These are phyloP conservation scores for Ancistrus triradiatus DNA, from an alignment of 2,113 vertebrate species.

Conservation along the genomic window DNA sequence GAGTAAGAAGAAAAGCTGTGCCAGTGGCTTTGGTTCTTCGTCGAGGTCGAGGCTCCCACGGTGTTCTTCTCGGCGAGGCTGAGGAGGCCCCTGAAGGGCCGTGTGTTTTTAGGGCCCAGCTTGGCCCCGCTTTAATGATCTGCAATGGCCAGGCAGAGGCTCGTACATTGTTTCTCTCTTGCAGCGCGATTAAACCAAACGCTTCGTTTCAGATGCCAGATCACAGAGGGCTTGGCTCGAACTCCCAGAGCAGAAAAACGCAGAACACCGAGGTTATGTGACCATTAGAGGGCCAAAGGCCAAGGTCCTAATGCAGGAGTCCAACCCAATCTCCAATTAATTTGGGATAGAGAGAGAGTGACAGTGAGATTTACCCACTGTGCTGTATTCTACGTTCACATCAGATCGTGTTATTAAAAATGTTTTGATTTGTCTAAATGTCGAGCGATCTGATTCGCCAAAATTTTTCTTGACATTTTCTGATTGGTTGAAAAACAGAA, in stretches of 20 bases:
- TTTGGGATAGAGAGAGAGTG: constrained; percentile 16
- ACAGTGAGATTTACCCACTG: constrained; percentile 31
- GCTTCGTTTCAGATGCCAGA: constrained; percentile 30
- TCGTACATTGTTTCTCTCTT: constrained; percentile 43
- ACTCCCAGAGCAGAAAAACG: constrained; percentile 52
- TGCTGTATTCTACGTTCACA: neutral
- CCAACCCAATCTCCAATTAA: constrained; percentile 55
- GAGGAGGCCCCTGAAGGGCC: constrained; percentile 47
- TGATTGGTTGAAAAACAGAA: too few relatives aligned
- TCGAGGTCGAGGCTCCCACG: constrained; percentile 61
- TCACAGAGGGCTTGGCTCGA: constrained; percentile 41
- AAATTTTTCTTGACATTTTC: too few relatives aligned
- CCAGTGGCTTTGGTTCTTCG: too few relatives aligned
- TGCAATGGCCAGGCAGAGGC: constrained; percentile 21
- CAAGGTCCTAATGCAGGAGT: constrained; percentile 71
- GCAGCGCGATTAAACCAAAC: constrained; percentile 36
- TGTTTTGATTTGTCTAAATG: too few relatives aligned
- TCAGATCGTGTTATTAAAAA: neutral
- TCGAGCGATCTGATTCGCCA: too few relatives aligned
- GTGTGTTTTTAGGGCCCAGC: constrained; percentile 45
- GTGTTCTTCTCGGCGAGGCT: constrained; percentile 57
- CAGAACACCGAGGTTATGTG: constrained; percentile 51
- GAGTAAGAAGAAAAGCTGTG: constrained; percentile 55
- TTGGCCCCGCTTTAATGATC: constrained; percentile 45
- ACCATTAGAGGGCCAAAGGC: constrained; percentile 67